phyloP scores from a whole-genome alignment of 2,113 vertebrate genomes.

The Conger conger region DNA sequence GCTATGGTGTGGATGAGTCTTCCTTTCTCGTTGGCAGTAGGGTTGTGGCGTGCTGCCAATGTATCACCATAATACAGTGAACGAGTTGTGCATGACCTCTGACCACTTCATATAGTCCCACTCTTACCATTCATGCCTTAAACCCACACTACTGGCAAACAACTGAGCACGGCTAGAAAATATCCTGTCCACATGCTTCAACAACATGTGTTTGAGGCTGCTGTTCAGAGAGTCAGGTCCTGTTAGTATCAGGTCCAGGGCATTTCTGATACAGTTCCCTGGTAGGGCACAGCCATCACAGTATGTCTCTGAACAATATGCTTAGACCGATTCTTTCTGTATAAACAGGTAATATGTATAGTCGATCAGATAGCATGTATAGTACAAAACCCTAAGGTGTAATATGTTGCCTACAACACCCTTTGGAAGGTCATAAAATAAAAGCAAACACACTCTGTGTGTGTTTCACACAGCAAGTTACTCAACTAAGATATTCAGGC shows the following conservation, averaged over 20 bases:
- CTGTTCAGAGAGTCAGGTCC: not conserved
- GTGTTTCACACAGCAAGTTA: not conserved
- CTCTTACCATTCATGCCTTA: conserved; percentile 68
- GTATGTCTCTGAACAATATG: not conserved
- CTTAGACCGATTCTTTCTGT: not conserved
- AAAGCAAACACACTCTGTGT: no score
- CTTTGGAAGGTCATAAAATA: not conserved
- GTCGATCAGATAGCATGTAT: no score
- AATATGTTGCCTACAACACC: no score
- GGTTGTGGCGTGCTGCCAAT: conserved; percentile 54
- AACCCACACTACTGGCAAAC: not conserved
- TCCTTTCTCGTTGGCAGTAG: conserved; percentile 74
- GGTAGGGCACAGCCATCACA: not conserved
- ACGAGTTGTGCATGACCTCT: conserved; percentile 61
- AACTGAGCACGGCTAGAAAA: not conserved
- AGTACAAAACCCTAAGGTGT: no score
- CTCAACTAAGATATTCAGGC: not conserved
- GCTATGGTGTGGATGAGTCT: conserved; percentile 74
- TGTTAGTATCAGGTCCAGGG: not conserved
- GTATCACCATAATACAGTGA: conserved; percentile 34
- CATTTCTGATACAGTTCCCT: not conserved
- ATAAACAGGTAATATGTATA: not conserved
- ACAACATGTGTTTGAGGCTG: not conserved
- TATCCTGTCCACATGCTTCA: not conserved
- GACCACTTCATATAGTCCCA: conserved; percentile 63